Conservation (phyloP, 1,140 invertebrate species). For the Drosophila azteca region DNA sequence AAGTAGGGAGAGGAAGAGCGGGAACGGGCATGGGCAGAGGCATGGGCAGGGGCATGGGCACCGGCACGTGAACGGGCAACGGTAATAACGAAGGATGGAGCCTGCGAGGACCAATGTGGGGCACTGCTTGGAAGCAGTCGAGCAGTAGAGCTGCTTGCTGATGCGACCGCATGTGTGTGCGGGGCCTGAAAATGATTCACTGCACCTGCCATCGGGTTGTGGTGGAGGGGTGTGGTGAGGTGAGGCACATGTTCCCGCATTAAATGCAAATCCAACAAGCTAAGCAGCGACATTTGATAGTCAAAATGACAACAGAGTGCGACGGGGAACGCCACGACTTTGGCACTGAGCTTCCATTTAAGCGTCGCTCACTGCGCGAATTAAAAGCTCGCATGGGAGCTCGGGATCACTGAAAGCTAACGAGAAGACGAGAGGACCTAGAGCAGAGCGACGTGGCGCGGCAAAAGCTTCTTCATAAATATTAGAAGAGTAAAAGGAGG, state of each 20-base stretch:
- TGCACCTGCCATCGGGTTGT: constrained; percentile 33
- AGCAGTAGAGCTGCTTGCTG: constrained; percentile 21
- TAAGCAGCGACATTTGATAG: constrained; percentile 35
- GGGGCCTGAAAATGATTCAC: constrained; percentile 41
- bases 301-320: constrained; percentile 19
- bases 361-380: constrained; percentile 7
- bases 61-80: not conserved
- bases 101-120: not conserved
- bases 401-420: too few species aligned
- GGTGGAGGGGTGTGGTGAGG: not conserved
- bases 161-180: constrained; percentile 51
- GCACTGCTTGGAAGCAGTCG: not conserved
- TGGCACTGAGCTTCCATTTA: constrained; percentile 29
- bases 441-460: too few species aligned
- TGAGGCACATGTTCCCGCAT: constrained; percentile 20
- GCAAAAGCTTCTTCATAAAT: too few species aligned
- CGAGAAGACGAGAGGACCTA: too few species aligned
- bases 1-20: constrained; percentile 3
- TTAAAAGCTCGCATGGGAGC: too few species aligned
- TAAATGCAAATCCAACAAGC: constrained; percentile 58
- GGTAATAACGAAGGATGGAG: not conserved
- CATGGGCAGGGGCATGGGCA: too few species aligned
- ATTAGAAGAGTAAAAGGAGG: too few species aligned
- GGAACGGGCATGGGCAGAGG: not conserved
- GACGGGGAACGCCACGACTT: not conserved